A percentile compares a stretch with the other conserved stretches of the same genome.
These are phyloP conservation scores for Anthophora plumipes DNA, from an alignment of 2,888 invertebrate species.

Conservation along the genomic window DNA sequence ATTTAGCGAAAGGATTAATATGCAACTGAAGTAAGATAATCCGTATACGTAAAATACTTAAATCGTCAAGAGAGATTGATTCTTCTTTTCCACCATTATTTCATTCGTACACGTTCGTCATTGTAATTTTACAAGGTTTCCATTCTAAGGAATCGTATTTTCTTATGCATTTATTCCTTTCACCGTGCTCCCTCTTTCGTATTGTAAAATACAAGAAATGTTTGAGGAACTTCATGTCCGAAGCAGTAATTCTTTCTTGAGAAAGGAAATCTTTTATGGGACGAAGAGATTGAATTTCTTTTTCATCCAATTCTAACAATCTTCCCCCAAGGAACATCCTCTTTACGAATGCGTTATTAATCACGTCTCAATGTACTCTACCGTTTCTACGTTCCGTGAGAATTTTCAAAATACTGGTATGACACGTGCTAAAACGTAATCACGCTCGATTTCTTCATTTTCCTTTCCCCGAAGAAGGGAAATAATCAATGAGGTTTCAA, in stretches of 20 bases:
- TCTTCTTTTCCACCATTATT: too few species aligned
- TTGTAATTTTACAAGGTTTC: neutral
- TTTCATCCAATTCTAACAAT: conserved; percentile 5
- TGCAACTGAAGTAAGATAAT: too few species aligned
- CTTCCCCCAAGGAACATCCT: neutral
- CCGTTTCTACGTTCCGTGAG: too few species aligned
- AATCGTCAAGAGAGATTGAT: too few species aligned
- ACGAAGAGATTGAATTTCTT: conserved; percentile 4
- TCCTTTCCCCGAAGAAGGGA: too few species aligned
- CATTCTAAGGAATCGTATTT: neutral
- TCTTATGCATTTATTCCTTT: neutral
- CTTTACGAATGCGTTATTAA: conserved; percentile 6
- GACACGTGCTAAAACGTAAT: too few species aligned
- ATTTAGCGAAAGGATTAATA: too few species aligned
- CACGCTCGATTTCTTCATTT: too few species aligned
- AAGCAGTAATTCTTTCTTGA: neutral
- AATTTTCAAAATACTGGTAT: too few species aligned
- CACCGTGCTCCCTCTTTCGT: neutral
- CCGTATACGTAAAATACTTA: too few species aligned
- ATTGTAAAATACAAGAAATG: conserved; percentile 3
- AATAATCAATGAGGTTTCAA: too few species aligned
- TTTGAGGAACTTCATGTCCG: neutral
- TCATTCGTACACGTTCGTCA: too few species aligned
- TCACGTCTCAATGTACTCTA: neutral
- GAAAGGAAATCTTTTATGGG: neutral